Percentiles rank a stretch among this genome's conserved stretches.
phyloP scores from a whole-genome alignment of 1,140 invertebrate genomes.

The silkworm (Bombyx mori) region ASM3026992v2 NC_085107.1:3540501-3541000 shows the following conservation, averaged over 20 bases:
- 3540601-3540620: slow-evolving; percentile 18
- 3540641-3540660: slow-evolving; percentile 35
- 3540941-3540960: too few species aligned
- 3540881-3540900: too few species aligned
- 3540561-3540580: slow-evolving; percentile 16
- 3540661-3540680: slow-evolving; percentile 45
- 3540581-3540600: slow-evolving; percentile 7
- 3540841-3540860: too few species aligned
- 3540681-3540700: slow-evolving; percentile 48
- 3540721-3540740: slow-evolving; percentile 51
- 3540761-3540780: slow-evolving; percentile 40
- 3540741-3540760: slow-evolving; percentile 42
- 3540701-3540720: slow-evolving; percentile 55
- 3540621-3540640: slow-evolving; percentile 20
- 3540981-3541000: too few species aligned
- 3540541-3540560: neutral
- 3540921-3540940: too few species aligned
- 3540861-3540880: too few species aligned
- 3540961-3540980: too few species aligned
- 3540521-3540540: slow-evolving; percentile 7
- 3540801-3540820: too few species aligned
- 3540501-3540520: too few species aligned
- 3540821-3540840: too few species aligned
- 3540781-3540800: too few species aligned
- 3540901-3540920: too few species aligned